Evolutionary conservation across 2,888 invertebrate genomes (phyloP), one percentile per base, ranked within the genome.

Genomic region (Resseliella maxima): DNA sequence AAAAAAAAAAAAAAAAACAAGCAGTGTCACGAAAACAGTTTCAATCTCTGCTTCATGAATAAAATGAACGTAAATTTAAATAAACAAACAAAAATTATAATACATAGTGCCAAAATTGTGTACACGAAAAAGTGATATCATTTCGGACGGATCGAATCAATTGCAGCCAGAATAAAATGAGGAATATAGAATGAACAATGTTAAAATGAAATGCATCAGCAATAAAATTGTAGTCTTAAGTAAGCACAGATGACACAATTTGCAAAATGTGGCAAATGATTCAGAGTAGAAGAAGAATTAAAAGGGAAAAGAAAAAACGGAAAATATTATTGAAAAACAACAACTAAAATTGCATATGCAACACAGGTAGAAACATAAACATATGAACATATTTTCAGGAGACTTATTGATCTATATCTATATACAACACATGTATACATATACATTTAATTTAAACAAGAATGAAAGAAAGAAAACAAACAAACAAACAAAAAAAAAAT

Each of bases 401-500:
- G 83, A 83, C 83, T 83, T 83, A 83, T 83, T 83, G 72, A 72
- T 72, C 72, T 72, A 72, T 72, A 72, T 72, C 72, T 72, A 72
- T 72, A 72, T 72, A 72, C 83, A 83, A 38, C 36, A 38, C 18
- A 72, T 72, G 72, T 72, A 72, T 72, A 83, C 83, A 83, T 38
- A 83, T 83, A 83, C 83, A 83, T 83, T 38, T 83, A 38, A 83
- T 38, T 36, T 72, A 50, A 72, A 72, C n/a, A n/a, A n/a, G n/a
- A n/a, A n/a, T n/a, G n/a, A n/a, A n/a, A n/a, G n/a, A n/a, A n/a
- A n/a, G n/a, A n/a, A n/a, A n/a, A n/a, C 36, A 15, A 35, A 72
- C 3, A 64, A 24, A 64, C 8, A 50, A 50, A 50, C 50, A 50
- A 59, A 72, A 31, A 15, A 72, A 72, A 72, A 72, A 72, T 72